phyloP scores from a whole-genome alignment of 2,888 invertebrate species.

The Aromia moschata region DNA sequence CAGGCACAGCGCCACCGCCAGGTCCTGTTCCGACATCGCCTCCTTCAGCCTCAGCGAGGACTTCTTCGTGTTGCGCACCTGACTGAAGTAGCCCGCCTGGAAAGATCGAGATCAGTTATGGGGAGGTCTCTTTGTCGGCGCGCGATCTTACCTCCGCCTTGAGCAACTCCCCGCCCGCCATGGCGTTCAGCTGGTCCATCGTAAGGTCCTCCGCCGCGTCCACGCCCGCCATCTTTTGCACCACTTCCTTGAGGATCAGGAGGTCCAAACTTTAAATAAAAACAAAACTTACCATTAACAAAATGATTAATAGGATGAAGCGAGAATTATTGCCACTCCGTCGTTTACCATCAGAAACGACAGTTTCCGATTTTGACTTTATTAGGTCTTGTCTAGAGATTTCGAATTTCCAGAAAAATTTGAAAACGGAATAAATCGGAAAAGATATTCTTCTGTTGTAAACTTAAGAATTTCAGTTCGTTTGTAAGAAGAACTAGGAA shows the following conservation, averaged over 20 bases:
- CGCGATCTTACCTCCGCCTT: constrained; percentile 82
- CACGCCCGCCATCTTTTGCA: constrained; percentile 99
- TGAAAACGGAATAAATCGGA: too few relatives aligned
- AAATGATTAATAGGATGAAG: too few relatives aligned
- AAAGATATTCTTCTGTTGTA: too few relatives aligned
- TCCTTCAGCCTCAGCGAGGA: constrained; percentile 95
- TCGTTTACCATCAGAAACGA: too few relatives aligned
- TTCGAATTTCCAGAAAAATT: too few relatives aligned
- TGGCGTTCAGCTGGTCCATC: constrained; percentile 93
- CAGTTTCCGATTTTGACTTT: too few relatives aligned
- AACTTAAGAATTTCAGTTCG: too few relatives aligned
- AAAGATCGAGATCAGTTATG: constrained; percentile 45
- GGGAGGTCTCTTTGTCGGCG: neutral
- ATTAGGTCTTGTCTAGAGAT: too few relatives aligned
- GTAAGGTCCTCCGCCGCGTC: constrained; percentile 98
- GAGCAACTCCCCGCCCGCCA: constrained; percentile 95
- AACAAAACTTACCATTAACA: too few relatives aligned
- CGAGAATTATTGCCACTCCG: too few relatives aligned
- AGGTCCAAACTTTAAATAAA: constrained; percentile 78
- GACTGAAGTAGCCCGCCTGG: constrained; percentile 96
- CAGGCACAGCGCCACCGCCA: constrained; percentile 92
- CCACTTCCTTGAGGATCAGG: constrained; percentile 93
- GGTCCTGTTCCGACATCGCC: constrained; percentile 90
- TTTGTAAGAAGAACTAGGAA: too few relatives aligned
- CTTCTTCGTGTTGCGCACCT: constrained; percentile 95